These are phyloP conservation scores for Virgularia gustaviana DNA, from an alignment of 92 coral and sea anemone genomes.

Conservation along the genomic window DNA sequence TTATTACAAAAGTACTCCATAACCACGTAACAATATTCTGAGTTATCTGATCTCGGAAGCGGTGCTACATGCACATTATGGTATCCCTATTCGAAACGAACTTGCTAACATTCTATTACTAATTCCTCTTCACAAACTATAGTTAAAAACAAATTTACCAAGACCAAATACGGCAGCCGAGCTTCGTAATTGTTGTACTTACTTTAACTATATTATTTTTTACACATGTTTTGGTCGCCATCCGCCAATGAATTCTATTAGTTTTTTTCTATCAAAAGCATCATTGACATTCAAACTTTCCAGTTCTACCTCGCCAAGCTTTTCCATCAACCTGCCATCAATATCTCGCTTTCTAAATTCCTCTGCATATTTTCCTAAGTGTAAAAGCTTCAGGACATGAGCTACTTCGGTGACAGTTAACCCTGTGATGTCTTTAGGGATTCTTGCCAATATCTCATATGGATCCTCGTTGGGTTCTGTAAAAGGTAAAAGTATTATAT, in stretches of 20 bases:
- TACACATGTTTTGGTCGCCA: constrained; percentile 76
- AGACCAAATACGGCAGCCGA: neutral
- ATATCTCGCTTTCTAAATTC: constrained; percentile 59
- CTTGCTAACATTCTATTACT: too few relatives aligned
- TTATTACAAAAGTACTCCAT: too few relatives aligned
- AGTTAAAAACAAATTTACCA: neutral
- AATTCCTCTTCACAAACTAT: too few relatives aligned
- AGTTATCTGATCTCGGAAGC: too few relatives aligned
- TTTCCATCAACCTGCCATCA: constrained; percentile 74
- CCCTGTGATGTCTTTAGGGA: constrained; percentile 11
- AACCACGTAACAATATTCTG: too few relatives aligned
- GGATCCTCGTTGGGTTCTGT: neutral
- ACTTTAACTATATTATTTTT: neutral
- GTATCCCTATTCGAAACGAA: too few relatives aligned
- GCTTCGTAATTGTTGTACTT: neutral
- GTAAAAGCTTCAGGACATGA: constrained; percentile 63
- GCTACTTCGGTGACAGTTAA: constrained; percentile 58
- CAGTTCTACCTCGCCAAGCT: constrained; percentile 62
- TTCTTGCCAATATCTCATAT: neutral
- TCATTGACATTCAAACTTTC: constrained; percentile 71
- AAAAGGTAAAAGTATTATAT: too few relatives aligned
- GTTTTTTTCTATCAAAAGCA: constrained; percentile 76
- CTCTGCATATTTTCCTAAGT: constrained; percentile 55
- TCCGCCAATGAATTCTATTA: constrained; percentile 64
- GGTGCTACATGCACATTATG: too few relatives aligned